Percentiles rank a stretch among this genome's conserved stretches.
phyloP scores from a whole-genome alignment of 2,888 invertebrate genomes.

The Meliscaeva auricollis region DNA sequence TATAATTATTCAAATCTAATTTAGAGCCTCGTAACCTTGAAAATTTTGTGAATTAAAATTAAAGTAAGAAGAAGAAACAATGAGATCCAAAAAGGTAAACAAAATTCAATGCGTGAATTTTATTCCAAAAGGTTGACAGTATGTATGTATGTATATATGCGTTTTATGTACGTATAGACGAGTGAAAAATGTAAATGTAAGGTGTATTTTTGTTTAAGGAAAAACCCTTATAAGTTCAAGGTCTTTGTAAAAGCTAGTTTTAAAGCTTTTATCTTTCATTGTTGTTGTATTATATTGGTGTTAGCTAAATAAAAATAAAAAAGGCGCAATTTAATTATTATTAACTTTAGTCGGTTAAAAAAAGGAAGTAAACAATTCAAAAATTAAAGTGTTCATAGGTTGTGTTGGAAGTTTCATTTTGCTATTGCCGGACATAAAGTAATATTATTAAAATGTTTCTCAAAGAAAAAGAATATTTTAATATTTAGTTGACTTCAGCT shows the following conservation, averaged over 20 bases:
- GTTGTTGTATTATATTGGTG: neutral
- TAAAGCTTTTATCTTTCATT: slow-evolving; percentile 52
- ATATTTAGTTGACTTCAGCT: too few species aligned
- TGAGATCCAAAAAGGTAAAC: slow-evolving; percentile 75
- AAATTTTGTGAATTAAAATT: slow-evolving; percentile 51
- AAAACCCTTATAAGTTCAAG: slow-evolving; percentile 66
- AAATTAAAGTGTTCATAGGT: too few species aligned
- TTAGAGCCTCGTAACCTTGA: slow-evolving; percentile 34
- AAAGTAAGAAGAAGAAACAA: slow-evolving; percentile 33
- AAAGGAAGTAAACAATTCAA: too few species aligned
- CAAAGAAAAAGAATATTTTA: too few species aligned
- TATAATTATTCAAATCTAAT: slow-evolving; percentile 48
- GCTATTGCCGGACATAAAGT: too few species aligned
- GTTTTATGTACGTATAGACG: neutral
- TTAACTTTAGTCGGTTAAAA: neutral
- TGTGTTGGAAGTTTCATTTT: too few species aligned
- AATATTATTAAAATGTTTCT: too few species aligned
- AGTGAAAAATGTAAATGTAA: slow-evolving; percentile 34
- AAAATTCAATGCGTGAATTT: slow-evolving; percentile 18
- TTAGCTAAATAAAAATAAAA: slow-evolving; percentile 34
- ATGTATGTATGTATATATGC: neutral
- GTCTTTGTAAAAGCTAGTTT: slow-evolving; percentile 57
- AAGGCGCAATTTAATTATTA: slow-evolving; percentile 60
- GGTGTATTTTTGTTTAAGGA: slow-evolving; percentile 57
- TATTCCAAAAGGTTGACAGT: neutral